These are phyloP conservation scores for Parapristionchus giblindavisi DNA, from an alignment of 2,888 invertebrate genomes.

Conservation along the genomic window DNA sequence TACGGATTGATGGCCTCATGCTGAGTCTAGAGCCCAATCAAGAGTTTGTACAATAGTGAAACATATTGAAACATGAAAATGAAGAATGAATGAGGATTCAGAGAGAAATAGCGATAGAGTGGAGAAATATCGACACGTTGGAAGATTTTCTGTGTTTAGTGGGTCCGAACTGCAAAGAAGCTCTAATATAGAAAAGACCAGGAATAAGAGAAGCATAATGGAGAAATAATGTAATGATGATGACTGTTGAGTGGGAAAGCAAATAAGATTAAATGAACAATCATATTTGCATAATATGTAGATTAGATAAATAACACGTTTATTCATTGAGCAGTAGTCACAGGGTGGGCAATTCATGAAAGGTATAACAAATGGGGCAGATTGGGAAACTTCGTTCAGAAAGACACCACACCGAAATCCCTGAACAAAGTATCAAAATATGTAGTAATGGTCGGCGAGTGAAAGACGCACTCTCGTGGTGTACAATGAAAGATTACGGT, in stretches of 20 bases:
- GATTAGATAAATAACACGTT: not conserved
- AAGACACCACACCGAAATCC: not conserved
- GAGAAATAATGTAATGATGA: not conserved
- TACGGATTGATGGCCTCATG: not conserved
- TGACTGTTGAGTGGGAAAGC: no score
- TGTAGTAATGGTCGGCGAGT: not conserved
- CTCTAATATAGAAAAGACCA: not conserved
- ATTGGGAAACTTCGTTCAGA: no score
- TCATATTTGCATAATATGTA: not conserved
- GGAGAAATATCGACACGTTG: not conserved
- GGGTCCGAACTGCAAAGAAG: slow-evolving; percentile 2
- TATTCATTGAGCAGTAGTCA: not conserved
- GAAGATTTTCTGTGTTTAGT: slow-evolving; percentile 1
- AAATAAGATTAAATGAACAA: no score
- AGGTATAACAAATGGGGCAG: not conserved
- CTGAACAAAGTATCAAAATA: not conserved
- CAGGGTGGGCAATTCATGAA: no score
- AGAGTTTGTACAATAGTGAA: not conserved
- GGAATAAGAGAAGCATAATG: not conserved
- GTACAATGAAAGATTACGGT: not conserved
- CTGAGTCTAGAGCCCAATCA: not conserved
- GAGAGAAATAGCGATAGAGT: not conserved
- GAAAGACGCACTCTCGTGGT: not conserved
- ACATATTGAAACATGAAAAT: not conserved
- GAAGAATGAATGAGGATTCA: not conserved